phyloP scores from a whole-genome alignment of 2,113 vertebrate genomes.

The Gymnogyps californianus region DNA sequence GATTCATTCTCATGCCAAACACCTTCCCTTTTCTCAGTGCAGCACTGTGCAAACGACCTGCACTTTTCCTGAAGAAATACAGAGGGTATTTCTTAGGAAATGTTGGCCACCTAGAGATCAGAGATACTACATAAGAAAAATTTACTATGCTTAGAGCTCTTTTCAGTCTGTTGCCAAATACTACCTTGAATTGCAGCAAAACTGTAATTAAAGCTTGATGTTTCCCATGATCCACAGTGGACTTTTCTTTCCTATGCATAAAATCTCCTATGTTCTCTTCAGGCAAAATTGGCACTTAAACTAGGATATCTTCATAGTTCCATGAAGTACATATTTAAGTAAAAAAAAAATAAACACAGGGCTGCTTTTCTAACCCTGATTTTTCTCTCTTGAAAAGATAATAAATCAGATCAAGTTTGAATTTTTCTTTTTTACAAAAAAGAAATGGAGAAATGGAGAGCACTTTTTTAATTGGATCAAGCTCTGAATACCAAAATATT shows the following conservation, averaged over 20 bases:
- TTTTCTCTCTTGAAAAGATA: not conserved
- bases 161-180: not conserved
- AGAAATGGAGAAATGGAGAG: not conserved
- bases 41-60: not conserved
- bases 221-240: constrained; percentile 33
- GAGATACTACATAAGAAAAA: not conserved
- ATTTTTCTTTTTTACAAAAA: not conserved
- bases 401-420: not conserved
- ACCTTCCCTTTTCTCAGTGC: not conserved
- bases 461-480: not conserved
- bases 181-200: not conserved
- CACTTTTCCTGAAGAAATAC: not conserved
- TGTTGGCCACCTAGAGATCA: not conserved
- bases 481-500: not conserved
- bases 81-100: not conserved
- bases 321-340: not conserved
- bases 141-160: not conserved
- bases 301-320: not conserved
- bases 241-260: constrained; percentile 35
- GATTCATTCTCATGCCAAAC: constrained; percentile 44
- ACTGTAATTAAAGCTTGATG: constrained; percentile 33
- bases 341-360: not conserved
- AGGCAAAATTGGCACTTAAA: constrained; percentile 22
- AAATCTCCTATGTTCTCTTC: constrained; percentile 44
- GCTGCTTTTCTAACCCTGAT: not conserved